Base-by-base conservation (phyloP, 2,888 invertebrate genomes). In the Panorpa germanica region DNA sequence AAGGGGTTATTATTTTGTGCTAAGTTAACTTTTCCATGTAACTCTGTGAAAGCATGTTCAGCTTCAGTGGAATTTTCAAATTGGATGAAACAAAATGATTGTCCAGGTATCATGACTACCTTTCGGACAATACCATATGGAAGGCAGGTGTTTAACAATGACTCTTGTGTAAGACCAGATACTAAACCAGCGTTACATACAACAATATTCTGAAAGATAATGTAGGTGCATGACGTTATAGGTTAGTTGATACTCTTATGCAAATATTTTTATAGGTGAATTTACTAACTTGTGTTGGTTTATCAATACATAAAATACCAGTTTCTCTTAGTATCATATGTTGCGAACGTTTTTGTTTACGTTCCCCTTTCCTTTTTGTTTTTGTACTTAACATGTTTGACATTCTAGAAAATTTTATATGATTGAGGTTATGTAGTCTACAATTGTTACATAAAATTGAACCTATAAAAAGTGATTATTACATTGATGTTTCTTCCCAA, bases 131-230 rank as follows among this genome's bases (percentile, higher is more conserved):
- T 34, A 2, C 74, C 66, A 47, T 58, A 56, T 32, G 56, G 44
- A 4, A 52, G 44, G 30, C 70, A 63, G 4, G 65, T 47, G 23
- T 59, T 46, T 4, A 68, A 45, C 7, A 90, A 44, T 26, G 55
- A 47, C 43, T 73, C 70, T 46, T 75, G 69, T 4, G 65, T 59
- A 13, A 85, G 56, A 4, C 83, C 82, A 39, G 78, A 83, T 3
- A 75, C 77, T 35, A 88, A 63, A 2, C 91, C 91, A 15, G 74
- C 78, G 55, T 91, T 91, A 41, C 82, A 80, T n/a, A 91, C 55
- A 24, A 72, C 65, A 25, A 85, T 41, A 45, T 66, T 61, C 82
- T 7, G 5, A 16, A 26, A 26, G 11, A 15, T 6, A 16, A 26
- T 5, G 10, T 29, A 12, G 29, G 23, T 23, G 8, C 10, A 17